Conservation (phyloP, 2,797 vertebrate genomes). For the Crossoptilon crossoptilon region DNA sequence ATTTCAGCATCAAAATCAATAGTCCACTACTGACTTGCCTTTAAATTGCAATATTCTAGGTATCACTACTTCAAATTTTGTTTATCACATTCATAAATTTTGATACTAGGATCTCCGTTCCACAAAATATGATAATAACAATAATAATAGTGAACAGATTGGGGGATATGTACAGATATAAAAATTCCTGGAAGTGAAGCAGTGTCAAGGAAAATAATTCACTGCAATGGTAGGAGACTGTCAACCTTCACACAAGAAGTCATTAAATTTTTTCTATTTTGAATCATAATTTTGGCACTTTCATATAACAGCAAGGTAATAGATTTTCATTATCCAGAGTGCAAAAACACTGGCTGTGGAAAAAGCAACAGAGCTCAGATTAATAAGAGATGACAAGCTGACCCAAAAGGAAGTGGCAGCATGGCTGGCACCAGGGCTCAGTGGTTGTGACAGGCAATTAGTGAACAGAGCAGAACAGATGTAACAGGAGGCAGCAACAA, state of each 20-base stretch:
- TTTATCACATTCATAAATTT: not conserved
- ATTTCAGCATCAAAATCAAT: not conserved
- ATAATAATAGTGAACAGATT: not conserved
- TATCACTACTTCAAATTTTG: not conserved
- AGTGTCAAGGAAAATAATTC: not conserved
- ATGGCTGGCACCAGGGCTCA: constrained; percentile 71
- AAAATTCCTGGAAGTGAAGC: not conserved
- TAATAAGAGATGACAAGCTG: constrained; percentile 81
- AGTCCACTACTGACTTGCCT: not conserved
- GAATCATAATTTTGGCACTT: constrained; percentile 71
- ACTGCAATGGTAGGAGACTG: not conserved
- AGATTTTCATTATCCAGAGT: constrained; percentile 71
- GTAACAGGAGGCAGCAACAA: constrained; percentile 72
- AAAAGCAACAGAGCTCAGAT: constrained; percentile 71
- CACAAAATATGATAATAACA: not conserved
- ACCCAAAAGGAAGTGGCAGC: constrained; percentile 83
- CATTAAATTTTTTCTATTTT: constrained; percentile 40
- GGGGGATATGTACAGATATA: not conserved
- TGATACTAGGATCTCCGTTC: not conserved
- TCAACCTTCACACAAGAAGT: constrained; percentile 13
- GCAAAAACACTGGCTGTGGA: constrained; percentile 59
- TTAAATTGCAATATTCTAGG: not conserved
- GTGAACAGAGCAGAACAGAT: constrained; percentile 74
- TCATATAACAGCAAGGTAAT: constrained; percentile 65
- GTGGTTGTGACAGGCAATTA: constrained; percentile 82